Base-by-base conservation (phyloP, 1,140 invertebrate species). In the Contarinia nasturtii region DNA sequence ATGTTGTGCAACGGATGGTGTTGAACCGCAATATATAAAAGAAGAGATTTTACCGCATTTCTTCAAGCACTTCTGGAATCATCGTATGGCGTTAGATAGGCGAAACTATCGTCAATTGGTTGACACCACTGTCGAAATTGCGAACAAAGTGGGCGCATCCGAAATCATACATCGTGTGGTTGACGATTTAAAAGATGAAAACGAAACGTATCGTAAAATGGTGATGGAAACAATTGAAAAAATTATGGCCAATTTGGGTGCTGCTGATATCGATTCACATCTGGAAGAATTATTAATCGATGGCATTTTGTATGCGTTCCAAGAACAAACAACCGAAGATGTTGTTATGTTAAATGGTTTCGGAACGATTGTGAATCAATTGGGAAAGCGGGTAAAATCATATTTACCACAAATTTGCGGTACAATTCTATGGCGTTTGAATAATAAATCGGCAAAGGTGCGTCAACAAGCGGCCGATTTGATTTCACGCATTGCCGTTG, bases 181-280 rank as follows among this genome's bases (percentile, higher is more conserved):
- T 0, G 95, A 99, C 58, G 95, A 99, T 68, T 69, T 99, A 33
- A 99, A 99, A 68, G 95, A 99, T 66, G 95, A 98, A 69, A 97
- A 98, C 66, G 96, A 99, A 66, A 91, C 97, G 57, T 99, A 98
- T 65, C 75, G 96, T 50, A 99, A 99, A 72, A 98, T 99, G 95
- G 95, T 99, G 1, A 98, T 99, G 92, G 96, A 99, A 65, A 98
- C 92, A 0, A 98, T 99, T 51, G 96, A 99, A 64, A 98, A 99
- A 65, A 89, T 98, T 48, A 91, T 99, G 77, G 87, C 86, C 7
- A 94, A 96, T 65, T 71, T 98, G 17, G 96, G 96, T 33, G 93
- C 94, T 0, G 88, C 91, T 0, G 95, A 98, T 63, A 95, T 99
- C 44, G 95, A 99, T 66, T 93, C 90, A 0, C 73, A 94, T 38